These are phyloP conservation scores for Bufotes viridis DNA, from an alignment of 2,797 vertebrate genomes.

Conservation along the genomic window DNA sequence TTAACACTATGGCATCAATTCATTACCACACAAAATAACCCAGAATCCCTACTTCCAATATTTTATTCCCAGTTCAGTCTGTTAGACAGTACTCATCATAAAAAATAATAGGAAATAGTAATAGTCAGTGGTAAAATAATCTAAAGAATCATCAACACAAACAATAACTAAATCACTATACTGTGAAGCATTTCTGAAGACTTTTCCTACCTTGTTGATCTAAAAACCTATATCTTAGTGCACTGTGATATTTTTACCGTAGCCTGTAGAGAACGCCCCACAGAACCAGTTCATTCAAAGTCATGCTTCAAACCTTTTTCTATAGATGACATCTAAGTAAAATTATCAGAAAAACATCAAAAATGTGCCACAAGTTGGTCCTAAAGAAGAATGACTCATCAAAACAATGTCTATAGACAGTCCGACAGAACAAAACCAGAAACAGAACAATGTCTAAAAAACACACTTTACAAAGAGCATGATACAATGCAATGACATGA, in stretches of 20 bases:
- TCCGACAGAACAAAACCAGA: not conserved
- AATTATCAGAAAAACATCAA: conserved; percentile 14
- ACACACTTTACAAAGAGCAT: not conserved
- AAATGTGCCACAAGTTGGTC: not conserved
- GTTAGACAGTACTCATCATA: no score
- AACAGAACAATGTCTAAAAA: conserved; percentile 10
- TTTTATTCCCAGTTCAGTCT: no score
- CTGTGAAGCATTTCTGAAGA: not conserved
- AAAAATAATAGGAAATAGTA: no score
- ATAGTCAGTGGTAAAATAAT: no score
- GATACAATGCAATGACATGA: conserved; percentile 13
- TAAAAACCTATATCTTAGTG: conserved; percentile 12
- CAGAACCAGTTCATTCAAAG: not conserved
- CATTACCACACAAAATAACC: no score
- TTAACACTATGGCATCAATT: no score
- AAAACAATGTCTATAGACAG: not conserved
- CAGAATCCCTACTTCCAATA: no score
- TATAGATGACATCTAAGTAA: not conserved
- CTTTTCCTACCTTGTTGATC: not conserved
- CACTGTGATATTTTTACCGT: not conserved
- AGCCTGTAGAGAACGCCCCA: not conserved
- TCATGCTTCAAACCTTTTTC: not conserved
- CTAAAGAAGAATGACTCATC: conserved; percentile 30
- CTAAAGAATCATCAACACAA: not conserved
- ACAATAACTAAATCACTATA: not conserved